Evolutionary conservation across 1,140 invertebrate genomes (phyloP).

Genomic region (Triops cancriformis): DNA sequence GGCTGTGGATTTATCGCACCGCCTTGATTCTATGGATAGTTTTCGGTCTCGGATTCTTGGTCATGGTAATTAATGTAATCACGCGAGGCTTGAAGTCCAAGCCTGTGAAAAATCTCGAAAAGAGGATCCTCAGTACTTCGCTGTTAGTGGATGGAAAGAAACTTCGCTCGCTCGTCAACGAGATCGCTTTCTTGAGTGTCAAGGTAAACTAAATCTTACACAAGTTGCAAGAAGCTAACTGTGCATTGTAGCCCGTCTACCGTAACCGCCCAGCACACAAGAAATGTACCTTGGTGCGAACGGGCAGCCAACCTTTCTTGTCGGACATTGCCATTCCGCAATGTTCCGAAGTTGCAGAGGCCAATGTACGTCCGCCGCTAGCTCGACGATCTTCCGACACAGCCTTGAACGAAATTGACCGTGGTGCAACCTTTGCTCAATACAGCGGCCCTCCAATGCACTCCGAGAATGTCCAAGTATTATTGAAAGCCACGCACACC

Average conservation of each 20-base stretch:
- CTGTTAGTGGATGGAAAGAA: neutral
- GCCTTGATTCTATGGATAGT: slow-evolving; percentile 41
- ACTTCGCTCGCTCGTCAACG: slow-evolving; percentile 18
- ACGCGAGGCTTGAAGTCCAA: slow-evolving; percentile 32
- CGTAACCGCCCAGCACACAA: neutral
- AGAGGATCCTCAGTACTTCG: slow-evolving; percentile 15
- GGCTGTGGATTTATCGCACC: slow-evolving; percentile 35
- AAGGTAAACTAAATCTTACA: too few relatives aligned
- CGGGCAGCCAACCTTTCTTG: slow-evolving; percentile 20
- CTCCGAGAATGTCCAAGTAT: neutral
- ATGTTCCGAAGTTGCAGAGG: neutral
- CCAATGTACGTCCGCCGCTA: neutral
- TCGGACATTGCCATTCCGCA: neutral
- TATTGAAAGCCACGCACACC: neutral
- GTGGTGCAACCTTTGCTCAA: slow-evolving; percentile 3
- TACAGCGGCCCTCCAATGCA: neutral
- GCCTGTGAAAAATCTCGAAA: slow-evolving; percentile 18
- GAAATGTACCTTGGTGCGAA: neutral
- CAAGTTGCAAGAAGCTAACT: too few relatives aligned
- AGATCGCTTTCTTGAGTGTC: neutral
- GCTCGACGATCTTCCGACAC: neutral
- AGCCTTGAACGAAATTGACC: slow-evolving; percentile 18
- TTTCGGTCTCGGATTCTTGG: slow-evolving; percentile 40
- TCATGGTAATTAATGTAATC: slow-evolving; percentile 42
- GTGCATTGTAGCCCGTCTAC: slow-evolving; percentile 14